Base-by-base conservation (phyloP, 1,140 invertebrate species). In the Drosophila bifasciata region DNA sequence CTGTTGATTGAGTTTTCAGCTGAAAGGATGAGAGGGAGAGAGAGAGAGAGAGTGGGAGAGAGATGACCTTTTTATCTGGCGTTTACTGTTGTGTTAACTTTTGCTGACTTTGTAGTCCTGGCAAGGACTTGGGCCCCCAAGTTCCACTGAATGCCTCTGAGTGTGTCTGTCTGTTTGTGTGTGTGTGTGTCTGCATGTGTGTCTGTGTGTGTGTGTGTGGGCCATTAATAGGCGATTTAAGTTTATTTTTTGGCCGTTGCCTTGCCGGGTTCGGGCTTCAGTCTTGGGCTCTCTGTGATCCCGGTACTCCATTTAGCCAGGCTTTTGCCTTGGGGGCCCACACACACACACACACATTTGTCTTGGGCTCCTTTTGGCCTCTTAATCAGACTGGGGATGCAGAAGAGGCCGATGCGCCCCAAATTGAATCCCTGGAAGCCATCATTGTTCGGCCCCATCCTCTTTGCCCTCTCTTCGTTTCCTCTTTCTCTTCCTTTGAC, bases 171-270 rank as follows among this genome's bases (percentile, higher is more conserved):
- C 49, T 56, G 49, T 16, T 23, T 19, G 53, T 52, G 49, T 16
- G 39, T 53, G 11, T 49, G 32, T 57, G 40, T 51, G 32, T 48
- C 28, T 51, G 52, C n/a, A n/a, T 56, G 49, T 16, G 32, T 19
- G 53, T 52, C 44, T 16, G 39, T 53, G 11, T 49, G 32, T 57
- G 40, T 51, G 32, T 48, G 39, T 51, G 52, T 39, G 39, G 61
- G 45, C 60, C 76, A 84, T 84, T 84, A 84, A 84, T 84, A 84
- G 80, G 76, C 80, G 80, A 84, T 84, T 84, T 84, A 76, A 84
- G 79, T 84, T 84, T 79, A 84, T 84, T 84, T 84, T 84, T 84
- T 79, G 80, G 32, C 80, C 80, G 71, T 84, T 84, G 50, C 59
- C 76, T 72, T 79, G 49, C 46, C 19, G 17, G 13, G 13, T n/a